A percentile compares a stretch with the other conserved stretches of the same genome.
Evolutionary conservation across 2,113 vertebrate genomes (phyloP).

Genomic region (Thalassarche chlororhynchos): DNA sequence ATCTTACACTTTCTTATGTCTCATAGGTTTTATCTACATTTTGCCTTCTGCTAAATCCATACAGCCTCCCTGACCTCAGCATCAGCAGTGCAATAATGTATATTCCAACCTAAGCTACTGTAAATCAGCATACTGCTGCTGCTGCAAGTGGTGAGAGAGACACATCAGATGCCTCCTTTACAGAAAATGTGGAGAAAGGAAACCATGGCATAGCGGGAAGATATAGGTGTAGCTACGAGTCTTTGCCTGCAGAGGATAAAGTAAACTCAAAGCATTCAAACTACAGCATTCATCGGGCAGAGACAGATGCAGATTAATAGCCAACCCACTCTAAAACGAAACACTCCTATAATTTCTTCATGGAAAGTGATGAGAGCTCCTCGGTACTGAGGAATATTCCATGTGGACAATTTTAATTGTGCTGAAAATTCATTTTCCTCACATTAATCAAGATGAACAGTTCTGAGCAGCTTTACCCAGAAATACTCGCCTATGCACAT

Average conservation of each 20-base stretch:
- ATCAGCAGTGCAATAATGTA: background rate
- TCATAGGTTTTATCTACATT: background rate
- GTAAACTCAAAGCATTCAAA: background rate
- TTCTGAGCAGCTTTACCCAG: background rate
- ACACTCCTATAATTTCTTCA: background rate
- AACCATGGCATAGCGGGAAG: background rate
- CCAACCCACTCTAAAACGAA: background rate
- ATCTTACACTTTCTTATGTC: background rate
- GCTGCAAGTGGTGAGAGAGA: background rate
- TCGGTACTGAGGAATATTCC: background rate
- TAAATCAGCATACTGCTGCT: background rate
- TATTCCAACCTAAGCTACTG: background rate
- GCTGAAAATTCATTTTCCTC: background rate
- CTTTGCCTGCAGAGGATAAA: background rate
- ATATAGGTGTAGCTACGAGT: background rate
- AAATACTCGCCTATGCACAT: background rate
- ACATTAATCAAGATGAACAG: background rate
- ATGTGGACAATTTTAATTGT: background rate
- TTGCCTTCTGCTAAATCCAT: background rate
- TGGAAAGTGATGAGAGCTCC: background rate
- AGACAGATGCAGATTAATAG: background rate
- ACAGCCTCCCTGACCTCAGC: background rate
- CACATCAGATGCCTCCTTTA: background rate
- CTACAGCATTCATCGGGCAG: background rate
- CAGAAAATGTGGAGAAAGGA: background rate